These are phyloP conservation scores for Chloroclysta siterata DNA, from an alignment of 2,888 invertebrate genomes.

Conservation along the genomic window DNA sequence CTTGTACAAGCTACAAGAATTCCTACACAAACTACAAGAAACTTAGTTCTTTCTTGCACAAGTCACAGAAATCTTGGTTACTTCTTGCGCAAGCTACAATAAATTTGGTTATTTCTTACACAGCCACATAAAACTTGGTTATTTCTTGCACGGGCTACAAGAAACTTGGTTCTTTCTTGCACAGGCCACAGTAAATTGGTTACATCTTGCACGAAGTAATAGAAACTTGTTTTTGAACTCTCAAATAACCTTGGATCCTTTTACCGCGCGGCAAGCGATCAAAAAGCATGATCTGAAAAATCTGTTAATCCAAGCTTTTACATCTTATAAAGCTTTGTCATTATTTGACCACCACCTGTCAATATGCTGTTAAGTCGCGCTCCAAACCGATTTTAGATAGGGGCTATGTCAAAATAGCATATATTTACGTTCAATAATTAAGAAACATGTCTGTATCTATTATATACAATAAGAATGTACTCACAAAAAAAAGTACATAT, in stretches of 20 bases:
- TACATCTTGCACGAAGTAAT: background rate
- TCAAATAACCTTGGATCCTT: too few relatives aligned
- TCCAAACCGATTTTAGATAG: background rate
- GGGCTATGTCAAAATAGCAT: background rate
- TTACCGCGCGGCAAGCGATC: background rate
- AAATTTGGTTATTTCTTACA: too few relatives aligned
- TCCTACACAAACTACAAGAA: background rate
- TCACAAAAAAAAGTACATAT: too few relatives aligned
- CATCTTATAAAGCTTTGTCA: background rate
- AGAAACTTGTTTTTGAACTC: background rate
- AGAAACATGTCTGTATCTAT: too few relatives aligned
- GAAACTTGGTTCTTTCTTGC: background rate
- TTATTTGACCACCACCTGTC: background rate
- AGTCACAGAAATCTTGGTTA: too few relatives aligned
- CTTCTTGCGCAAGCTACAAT: too few relatives aligned
- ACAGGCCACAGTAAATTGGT: background rate
- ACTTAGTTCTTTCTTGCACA: background rate
- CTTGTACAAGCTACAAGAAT: too few relatives aligned
- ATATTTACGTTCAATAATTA: background rate
- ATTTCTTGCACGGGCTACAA: background rate
- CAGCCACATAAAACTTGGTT: background rate
- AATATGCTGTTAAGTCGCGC: background rate
- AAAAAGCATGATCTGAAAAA: background rate
- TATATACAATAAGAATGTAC: too few relatives aligned
- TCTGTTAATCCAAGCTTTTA: background rate